Evolutionary conservation across 2,797 vertebrate genomes (phyloP).

Genomic region (Phylloscopus collybita): DNA sequence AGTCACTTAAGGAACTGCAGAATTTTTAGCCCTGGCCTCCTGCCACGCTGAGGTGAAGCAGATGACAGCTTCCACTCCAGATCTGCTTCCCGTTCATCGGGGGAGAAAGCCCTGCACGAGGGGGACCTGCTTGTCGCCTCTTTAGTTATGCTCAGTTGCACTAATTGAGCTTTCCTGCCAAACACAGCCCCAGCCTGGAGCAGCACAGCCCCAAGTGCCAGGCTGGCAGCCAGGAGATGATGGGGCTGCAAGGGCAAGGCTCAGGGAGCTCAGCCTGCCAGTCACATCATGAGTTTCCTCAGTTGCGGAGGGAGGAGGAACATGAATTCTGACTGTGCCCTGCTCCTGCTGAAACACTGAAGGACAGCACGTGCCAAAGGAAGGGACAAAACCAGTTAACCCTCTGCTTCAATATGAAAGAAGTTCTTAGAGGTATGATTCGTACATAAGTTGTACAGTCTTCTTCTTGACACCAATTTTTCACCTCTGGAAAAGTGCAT

Average conservation of each 20-base stretch:
- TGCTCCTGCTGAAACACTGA: neutral
- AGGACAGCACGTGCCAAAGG: neutral
- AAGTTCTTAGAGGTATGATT: neutral
- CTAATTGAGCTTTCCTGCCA: neutral
- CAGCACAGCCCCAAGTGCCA: neutral
- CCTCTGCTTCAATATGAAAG: neutral
- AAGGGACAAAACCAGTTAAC: fast-evolving
- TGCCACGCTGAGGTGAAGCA: neutral
- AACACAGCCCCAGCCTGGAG: neutral
- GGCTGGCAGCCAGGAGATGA: neutral
- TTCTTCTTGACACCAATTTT: neutral
- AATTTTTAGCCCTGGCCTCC: neutral
- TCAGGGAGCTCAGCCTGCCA: neutral
- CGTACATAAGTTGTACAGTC: neutral
- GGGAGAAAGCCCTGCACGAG: fast-evolving
- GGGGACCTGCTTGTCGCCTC: fast-evolving
- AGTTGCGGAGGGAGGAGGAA: neutral
- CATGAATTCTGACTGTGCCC: fast-evolving
- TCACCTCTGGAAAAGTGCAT: neutral
- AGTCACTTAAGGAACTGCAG: neutral
- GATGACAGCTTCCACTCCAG: neutral
- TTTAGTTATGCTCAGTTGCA: neutral
- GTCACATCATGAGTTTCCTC: neutral
- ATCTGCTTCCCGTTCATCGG: fast-evolving
- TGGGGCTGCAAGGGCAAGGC: neutral